Conservation (phyloP, 2,797 vertebrate species). For the Rhinella marina region DNA sequence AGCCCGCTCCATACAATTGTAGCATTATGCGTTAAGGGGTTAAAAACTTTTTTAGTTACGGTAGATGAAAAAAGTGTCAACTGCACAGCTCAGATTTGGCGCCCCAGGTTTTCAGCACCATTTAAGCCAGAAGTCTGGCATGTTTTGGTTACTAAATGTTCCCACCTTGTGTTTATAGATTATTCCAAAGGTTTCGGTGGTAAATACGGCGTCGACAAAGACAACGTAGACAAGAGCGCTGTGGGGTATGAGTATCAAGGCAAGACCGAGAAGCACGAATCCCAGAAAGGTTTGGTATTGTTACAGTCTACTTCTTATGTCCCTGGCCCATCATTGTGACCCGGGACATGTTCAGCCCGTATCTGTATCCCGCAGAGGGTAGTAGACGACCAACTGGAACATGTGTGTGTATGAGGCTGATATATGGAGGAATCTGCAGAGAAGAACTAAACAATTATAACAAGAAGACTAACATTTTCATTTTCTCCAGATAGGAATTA, state of each 20-base stretch:
- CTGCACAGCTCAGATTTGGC: too few relatives aligned
- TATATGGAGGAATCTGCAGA: neutral
- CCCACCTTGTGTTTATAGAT: conserved; percentile 67
- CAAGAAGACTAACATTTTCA: neutral
- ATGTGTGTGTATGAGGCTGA: neutral
- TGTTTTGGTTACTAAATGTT: too few relatives aligned
- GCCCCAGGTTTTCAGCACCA: too few relatives aligned
- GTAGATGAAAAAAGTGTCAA: too few relatives aligned
- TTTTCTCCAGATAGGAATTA: neutral
- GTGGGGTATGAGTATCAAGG: conserved; percentile 91
- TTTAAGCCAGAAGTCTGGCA: too few relatives aligned
- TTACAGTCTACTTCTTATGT: neutral
- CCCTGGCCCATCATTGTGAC: neutral
- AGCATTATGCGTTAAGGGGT: too few relatives aligned
- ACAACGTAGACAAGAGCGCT: conserved; percentile 87
- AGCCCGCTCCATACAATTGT: too few relatives aligned
- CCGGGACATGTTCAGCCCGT: neutral
- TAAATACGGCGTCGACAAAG: conserved; percentile 76
- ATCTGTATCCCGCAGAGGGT: neutral
- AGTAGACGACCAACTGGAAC: neutral
- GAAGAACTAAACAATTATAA: neutral
- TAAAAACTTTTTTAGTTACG: too few relatives aligned
- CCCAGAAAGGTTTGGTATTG: conserved; percentile 83
- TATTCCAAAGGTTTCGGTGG: conserved; percentile 79
- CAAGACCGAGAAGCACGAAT: conserved; percentile 90